These are phyloP conservation scores for Napeogenes inachia DNA, from an alignment of 2,888 invertebrate genomes.

Conservation along the genomic window DNA sequence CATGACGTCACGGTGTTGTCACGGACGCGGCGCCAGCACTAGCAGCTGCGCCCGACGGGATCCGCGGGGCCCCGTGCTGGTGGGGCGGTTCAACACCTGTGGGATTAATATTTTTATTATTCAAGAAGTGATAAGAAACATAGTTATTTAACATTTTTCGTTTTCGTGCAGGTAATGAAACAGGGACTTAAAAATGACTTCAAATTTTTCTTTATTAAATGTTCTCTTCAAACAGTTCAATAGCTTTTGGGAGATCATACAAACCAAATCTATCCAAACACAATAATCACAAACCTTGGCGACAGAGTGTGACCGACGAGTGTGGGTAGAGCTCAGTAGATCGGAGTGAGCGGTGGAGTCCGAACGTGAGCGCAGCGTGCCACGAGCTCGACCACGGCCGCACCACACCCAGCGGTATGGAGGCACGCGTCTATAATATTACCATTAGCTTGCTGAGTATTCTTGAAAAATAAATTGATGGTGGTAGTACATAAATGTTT, in stretches of 20 bases:
- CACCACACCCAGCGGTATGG: constrained; percentile 82
- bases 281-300: constrained; percentile 48
- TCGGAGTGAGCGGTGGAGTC: constrained; percentile 75
- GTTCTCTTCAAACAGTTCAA: too few relatives aligned
- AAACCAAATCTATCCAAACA: background rate
- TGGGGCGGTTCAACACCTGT: background rate
- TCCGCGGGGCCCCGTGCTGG: background rate
- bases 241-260: too few relatives aligned
- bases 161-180: too few relatives aligned
- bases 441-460: background rate
- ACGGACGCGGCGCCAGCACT: constrained; percentile 51
- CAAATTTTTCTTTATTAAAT: too few relatives aligned
- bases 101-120: too few relatives aligned
- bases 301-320: constrained; percentile 62
- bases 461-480: too few relatives aligned
- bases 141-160: too few relatives aligned
- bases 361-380: constrained; percentile 65
- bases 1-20: constrained; percentile 63
- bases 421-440: constrained; percentile 77
- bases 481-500: too few relatives aligned
- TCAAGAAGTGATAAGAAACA: too few relatives aligned
- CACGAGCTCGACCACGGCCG: constrained; percentile 56
- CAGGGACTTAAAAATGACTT: too few relatives aligned
- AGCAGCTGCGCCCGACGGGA: constrained; percentile 59
- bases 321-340: constrained; percentile 72